Evolutionary conservation across 2,797 vertebrate species (phyloP).

Genomic region (Cottoperca gobio): DNA sequence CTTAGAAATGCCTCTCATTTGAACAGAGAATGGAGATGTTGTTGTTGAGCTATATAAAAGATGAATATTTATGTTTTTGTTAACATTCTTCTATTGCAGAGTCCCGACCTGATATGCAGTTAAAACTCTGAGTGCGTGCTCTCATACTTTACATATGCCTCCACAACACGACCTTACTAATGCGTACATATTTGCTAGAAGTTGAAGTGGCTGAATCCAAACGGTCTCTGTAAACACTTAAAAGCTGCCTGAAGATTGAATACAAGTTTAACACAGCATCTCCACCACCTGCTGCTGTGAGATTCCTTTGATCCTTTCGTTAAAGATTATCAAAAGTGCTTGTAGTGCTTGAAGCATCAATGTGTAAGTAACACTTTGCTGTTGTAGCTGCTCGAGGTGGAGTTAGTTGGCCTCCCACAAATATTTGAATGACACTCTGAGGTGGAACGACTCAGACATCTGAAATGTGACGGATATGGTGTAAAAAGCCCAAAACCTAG

Average conservation of each 20-base stretch:
- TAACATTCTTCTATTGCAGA: background rate
- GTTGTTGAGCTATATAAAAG: background rate
- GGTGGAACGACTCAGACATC: background rate
- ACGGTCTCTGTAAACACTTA: background rate
- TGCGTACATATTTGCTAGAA: no score
- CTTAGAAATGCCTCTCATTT: background rate
- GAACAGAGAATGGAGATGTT: background rate
- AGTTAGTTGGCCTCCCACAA: no score
- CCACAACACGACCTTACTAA: no score
- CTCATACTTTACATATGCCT: background rate
- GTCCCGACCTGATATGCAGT: background rate
- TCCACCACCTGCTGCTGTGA: slow-evolving; percentile 1
- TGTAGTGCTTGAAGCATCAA: background rate
- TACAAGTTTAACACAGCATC: background rate
- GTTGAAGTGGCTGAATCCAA: no score
- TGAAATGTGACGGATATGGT: background rate
- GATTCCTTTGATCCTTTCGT: background rate
- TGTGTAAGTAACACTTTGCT: background rate
- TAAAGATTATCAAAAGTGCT: no score
- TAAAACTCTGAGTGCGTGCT: no score
- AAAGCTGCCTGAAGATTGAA: background rate
- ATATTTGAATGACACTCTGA: no score
- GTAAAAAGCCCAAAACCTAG: background rate
- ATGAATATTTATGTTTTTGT: background rate
- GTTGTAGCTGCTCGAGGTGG: no score